These are phyloP conservation scores for Brachymystax lenok DNA, from an alignment of 2,797 vertebrate species.

Conservation along the genomic window DNA sequence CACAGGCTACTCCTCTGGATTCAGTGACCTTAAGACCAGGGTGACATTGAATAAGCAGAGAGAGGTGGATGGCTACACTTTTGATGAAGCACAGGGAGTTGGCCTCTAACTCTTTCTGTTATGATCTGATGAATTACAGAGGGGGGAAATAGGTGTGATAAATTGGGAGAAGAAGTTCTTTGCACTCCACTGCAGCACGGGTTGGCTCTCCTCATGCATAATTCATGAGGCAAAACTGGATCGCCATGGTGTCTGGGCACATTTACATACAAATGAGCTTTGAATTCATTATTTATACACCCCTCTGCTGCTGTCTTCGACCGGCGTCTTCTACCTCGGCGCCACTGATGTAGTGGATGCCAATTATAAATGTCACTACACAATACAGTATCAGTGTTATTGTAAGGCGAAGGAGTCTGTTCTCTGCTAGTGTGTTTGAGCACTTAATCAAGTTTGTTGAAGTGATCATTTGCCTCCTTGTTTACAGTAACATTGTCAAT, in stretches of 20 bases:
- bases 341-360: not conserved
- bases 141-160: not conserved
- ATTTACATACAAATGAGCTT: conserved; percentile 60
- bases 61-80: not conserved
- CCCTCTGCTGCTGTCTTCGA: not conserved
- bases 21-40: not conserved
- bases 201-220: conserved; percentile 38
- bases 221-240: conserved; percentile 53
- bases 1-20: not conserved
- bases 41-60: not conserved
- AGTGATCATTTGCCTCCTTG: not conserved
- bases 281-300: conserved; percentile 53
- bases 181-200: not conserved
- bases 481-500: not conserved
- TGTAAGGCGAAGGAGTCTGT: not conserved
- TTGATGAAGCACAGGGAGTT: not conserved
- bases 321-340: not conserved
- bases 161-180: conserved; percentile 8
- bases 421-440: not conserved
- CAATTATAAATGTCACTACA: conserved; percentile 13
- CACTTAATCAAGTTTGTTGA: not conserved
- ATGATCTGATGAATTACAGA: not conserved
- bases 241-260: conserved; percentile 45
- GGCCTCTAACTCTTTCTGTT: not conserved
- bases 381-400: not conserved